Base-by-base conservation (phyloP, 2,797 vertebrate species). In the Pseudochirops corinnae region DNA sequence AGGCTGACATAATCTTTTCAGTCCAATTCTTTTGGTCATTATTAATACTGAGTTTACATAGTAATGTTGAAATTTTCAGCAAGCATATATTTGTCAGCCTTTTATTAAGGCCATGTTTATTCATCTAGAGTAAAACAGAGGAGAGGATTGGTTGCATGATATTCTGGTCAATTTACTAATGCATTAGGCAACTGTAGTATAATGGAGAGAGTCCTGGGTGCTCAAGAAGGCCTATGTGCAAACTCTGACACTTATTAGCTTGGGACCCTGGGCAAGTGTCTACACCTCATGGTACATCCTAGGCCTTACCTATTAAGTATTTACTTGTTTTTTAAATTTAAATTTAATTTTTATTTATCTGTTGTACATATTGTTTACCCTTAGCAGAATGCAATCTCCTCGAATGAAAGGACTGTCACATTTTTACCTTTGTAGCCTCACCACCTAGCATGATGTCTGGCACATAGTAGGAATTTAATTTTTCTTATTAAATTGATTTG, bases 1-100 rank as follows among this genome's bases (percentile, higher is more conserved):
- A 29, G 62, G 58, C 1, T 46, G 28, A 90, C 56, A 39, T 90
- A 93, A 93, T 55, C 52, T 26, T 31, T 90, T 95, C 91, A n/a
- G 93, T 96, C 50, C 21, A 16, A 87, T 31, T 9, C 93, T 33
- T 91, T 92, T 55, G 24, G 29, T 21, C 29, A 55, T 33, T 50
- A 87, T 95, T 92, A 56, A 74, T 90, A 93, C 53, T 56, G 93
- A 87, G 46, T 96, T 96, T 94, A 55, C 18, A 50, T 31, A 62
- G 28, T 55, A 95, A n/a, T 60, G 90, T 33, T 94, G 62, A 67
- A 96, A 53, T 55, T 93, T 95, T 39, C 58, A 93, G 55, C 87
- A 91, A 91, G 56, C 93, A 91, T 91, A 58, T 87, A 91, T 39
- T 96, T 26, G 62, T 62, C 57, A 26, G 46, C 62, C 0, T 9